phyloP scores from a whole-genome alignment of 92 coral and sea anemone genomes.

The Palythoa grandiflora region DNA sequence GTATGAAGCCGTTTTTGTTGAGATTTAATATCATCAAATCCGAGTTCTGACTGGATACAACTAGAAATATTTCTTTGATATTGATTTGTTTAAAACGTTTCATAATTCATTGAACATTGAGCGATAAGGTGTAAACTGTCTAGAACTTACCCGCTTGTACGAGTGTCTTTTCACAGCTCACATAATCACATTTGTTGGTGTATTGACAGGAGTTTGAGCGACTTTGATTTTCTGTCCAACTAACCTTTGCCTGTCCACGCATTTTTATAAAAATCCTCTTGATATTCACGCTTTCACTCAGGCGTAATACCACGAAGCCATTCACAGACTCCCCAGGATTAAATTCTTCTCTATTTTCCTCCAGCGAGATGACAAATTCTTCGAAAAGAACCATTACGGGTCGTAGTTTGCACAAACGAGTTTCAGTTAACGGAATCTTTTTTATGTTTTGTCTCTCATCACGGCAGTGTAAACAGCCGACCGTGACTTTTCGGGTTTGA shows the following conservation, averaged over 20 bases:
- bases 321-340: slow-evolving; percentile 35
- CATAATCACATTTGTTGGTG: slow-evolving; percentile 45
- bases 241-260: slow-evolving; percentile 42
- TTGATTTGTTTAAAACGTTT: no score
- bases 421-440: no score
- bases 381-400: slow-evolving; percentile 30
- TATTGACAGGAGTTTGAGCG: slow-evolving; percentile 5
- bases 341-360: slow-evolving; percentile 34
- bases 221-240: slow-evolving; percentile 28
- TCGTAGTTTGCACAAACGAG: no score
- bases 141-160: slow-evolving; percentile 35
- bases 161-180: slow-evolving; percentile 26
- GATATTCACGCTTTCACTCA: slow-evolving; percentile 22
- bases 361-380: slow-evolving; percentile 27
- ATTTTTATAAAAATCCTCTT: slow-evolving; percentile 30
- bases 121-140: background rate
- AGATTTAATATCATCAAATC: no score
- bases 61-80: no score
- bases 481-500: background rate
- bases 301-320: slow-evolving; percentile 39
- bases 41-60: no score
- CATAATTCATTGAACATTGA: no score
- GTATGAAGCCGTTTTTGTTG: no score
- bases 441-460: background rate
- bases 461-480: background rate